Base-by-base conservation (phyloP, 2,797 vertebrate species). In the Myotis daubentonii region DNA sequence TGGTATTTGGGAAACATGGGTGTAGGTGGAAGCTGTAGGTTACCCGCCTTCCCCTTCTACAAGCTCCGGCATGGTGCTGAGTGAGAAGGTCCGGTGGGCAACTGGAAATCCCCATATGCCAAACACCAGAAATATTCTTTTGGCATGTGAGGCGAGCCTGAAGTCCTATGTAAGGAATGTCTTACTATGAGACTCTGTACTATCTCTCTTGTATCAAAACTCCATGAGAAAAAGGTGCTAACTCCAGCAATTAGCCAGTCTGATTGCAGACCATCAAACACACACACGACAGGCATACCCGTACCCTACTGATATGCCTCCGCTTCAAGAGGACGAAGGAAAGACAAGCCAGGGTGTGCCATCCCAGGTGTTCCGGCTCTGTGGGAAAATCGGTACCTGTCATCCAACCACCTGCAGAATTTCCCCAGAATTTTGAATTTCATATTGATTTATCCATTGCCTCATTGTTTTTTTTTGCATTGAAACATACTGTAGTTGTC, bases 81-180 rank as follows among this genome's bases (percentile, higher is more conserved):
- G 28, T 49, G n/a, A 60, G 92, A 90, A 83, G 62, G 90, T 89
- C 94, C 89, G 81, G 74, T 33, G 79, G 94, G 51, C 51, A 49
- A 19, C 11, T 96, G 98, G 97, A 97, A 97, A 97, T 96, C 97
- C 98, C 98, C 97, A 5, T 0, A 22, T 53, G 38, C 12, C n/a
- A 74, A 87, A 55, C n/a, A 2, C 49, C 76, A 86, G 85, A 97
- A 93, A 70, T 25, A 53, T 92, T 97, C 95, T 97, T 84, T 94
- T 96, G 96, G 96, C 93, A 44, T 17, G 2, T 9, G 91, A 68
- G 65, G 53, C 66, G 87, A 74, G 9, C n/a, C 55, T 95, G 94
- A 97, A 96, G 62, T 97, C 93, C 88, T 53, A 70, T n/a, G 70
- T 70, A 65, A 93, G 84, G 95, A 96, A 92, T 15, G 47, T 33